phyloP scores from a whole-genome alignment of 2,113 vertebrate genomes.

The Actinemys pallida region DNA sequence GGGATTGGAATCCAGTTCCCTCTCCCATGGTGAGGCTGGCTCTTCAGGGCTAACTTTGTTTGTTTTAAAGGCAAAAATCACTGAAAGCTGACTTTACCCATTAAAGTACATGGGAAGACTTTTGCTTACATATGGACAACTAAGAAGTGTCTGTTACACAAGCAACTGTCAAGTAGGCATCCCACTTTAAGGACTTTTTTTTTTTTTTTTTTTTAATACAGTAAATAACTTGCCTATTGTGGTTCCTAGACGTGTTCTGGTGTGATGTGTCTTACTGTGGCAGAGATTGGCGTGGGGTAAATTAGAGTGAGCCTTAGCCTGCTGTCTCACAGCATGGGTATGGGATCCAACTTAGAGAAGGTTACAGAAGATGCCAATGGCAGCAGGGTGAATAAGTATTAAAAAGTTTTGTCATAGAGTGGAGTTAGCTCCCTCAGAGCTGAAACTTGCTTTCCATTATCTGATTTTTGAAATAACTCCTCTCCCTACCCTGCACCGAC shows the following conservation, averaged over 20 bases:
- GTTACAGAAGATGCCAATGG: background rate
- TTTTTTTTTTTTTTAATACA: no score
- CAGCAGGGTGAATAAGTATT: background rate
- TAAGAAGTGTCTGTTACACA: background rate
- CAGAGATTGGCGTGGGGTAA: background rate
- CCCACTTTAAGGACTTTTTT: background rate
- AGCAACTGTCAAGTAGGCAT: background rate
- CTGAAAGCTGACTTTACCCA: background rate
- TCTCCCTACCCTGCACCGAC: background rate
- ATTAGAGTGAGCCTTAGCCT: background rate
- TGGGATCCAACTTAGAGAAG: background rate
- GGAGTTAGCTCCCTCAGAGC: no score
- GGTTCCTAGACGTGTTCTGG: background rate
- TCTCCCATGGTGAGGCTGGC: accelerated
- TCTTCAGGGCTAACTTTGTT: background rate
- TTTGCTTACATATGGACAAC: background rate
- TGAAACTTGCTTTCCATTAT: background rate
- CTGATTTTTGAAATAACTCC: background rate
- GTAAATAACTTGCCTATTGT: background rate
- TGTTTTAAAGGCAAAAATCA: background rate
- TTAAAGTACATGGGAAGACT: background rate
- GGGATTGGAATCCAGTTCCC: background rate
- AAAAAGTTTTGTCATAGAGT: background rate
- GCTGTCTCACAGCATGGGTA: background rate
- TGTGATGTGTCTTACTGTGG: background rate